Evolutionary conservation across 2,113 vertebrate species (phyloP).

Genomic region (Oreamnos americanus): DNA sequence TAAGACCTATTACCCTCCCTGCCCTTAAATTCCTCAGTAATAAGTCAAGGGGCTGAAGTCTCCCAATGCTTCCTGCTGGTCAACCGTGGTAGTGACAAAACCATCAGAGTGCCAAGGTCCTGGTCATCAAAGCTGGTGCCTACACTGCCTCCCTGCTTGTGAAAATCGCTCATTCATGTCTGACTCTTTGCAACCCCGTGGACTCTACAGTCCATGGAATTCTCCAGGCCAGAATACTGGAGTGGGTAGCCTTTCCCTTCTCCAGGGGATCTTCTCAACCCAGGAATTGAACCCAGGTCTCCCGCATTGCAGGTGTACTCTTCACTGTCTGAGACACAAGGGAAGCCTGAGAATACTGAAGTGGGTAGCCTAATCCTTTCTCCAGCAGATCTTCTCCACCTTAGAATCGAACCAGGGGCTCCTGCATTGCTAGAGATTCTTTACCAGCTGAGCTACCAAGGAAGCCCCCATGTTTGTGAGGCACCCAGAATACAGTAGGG

Average conservation of each 20-base stretch:
- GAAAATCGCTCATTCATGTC: accelerated
- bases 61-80: not conserved
- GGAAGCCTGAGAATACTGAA: not conserved
- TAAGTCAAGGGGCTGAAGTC: not conserved
- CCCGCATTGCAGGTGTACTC: not conserved
- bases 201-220: not conserved
- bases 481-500: not conserved
- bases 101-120: not conserved
- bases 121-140: not conserved
- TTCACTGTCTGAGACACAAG: not conserved
- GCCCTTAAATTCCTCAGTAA: not conserved
- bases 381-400: not conserved
- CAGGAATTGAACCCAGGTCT: not conserved
- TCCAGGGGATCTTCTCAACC: not conserved
- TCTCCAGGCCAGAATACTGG: not conserved
- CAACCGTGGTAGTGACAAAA: not conserved
- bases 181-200: not conserved
- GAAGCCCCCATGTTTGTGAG: not conserved
- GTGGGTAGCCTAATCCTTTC: not conserved
- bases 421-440: not conserved
- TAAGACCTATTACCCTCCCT: not conserved
- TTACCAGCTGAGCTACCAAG: not conserved
- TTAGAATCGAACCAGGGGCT: accelerated
- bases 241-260: not conserved
- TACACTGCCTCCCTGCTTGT: not conserved